Base-by-base conservation (phyloP, 1,140 invertebrate species). In the Hycleus cichorii region DNA sequence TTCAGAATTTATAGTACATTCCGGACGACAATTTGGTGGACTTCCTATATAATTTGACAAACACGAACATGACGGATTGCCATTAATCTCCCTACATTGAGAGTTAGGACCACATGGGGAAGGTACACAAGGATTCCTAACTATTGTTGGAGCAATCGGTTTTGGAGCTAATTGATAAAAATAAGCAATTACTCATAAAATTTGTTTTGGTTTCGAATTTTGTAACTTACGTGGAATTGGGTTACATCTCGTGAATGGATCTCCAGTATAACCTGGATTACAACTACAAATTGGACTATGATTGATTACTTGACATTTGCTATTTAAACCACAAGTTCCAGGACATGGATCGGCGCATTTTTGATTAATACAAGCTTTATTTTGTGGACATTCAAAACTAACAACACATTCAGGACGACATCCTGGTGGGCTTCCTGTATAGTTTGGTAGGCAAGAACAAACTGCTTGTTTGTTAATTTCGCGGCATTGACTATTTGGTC, bases 41-140 rank as follows among this genome's bases (percentile, higher is more conserved):
- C 79, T 77, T 61, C 87, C 87, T 39, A 85, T 75, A 61, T 84
- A 89, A 58, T 82, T 82, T 40, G 77, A 68, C 12, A 81, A 57
- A 71, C 87, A 89, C 38, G 85, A 81, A 67, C 87, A 90, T 26
- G 81, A 83, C 24, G 69, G 79, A 50, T 82, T 79, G 18, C 80
- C 78, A 45, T 81, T 81, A 12, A 85, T 78, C 52, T 85, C 81
- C 9, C 81, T 78, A 67, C 90, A 93, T 44, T 85, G 79, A 2
- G 89, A 82, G 70, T 92, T 89, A 0, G 86, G 81, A 2, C 91
- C 91, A 73, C 91, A 94, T 1, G 88, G 89, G 49, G 86, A 88
- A 24, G 87, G 86, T 45, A 85, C 63, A 64, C 89, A 92, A 12
- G 87, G 87, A 70, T 89, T 82, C 12, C 69, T 73, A 62, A 75